Evolutionary conservation across 2,888 invertebrate species (phyloP).

Genomic region (Helobdella robusta): DNA sequence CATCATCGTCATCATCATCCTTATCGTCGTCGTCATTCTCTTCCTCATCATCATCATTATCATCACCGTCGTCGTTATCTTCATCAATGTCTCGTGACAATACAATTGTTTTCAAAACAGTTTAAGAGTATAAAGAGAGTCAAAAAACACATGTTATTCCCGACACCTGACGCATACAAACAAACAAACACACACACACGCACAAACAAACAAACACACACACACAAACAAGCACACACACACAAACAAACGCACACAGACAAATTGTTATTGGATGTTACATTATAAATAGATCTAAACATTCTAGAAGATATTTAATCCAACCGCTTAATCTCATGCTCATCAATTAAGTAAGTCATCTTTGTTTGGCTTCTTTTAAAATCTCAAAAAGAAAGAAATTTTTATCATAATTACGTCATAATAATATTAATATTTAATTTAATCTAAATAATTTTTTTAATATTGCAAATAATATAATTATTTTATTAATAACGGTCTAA

Average conservation of each 20-base stretch:
- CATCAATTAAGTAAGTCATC: no score
- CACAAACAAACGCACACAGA: not conserved
- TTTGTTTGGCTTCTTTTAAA: no score
- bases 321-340: no score
- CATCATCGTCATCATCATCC: slow-evolving; percentile 19
- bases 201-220: not conserved
- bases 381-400: no score
- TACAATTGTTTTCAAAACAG: no score
- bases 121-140: no score
- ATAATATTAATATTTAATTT: not conserved
- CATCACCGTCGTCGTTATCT: not conserved
- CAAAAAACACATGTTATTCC: no score
- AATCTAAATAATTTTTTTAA: not conserved
- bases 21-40: slow-evolving; percentile 16
- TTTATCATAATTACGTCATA: no score
- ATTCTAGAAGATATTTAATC: no score
- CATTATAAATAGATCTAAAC: no score
- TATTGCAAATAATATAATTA: not conserved
- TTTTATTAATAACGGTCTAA: not conserved
- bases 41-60: slow-evolving; percentile 17
- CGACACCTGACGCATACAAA: not conserved
- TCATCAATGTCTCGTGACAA: no score
- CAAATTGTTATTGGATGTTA: no score
- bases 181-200: not conserved
- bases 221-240: not conserved